These are phyloP conservation scores for Lophotriccus pileatus DNA, from an alignment of 2,797 vertebrate species.

Conservation along the genomic window DNA sequence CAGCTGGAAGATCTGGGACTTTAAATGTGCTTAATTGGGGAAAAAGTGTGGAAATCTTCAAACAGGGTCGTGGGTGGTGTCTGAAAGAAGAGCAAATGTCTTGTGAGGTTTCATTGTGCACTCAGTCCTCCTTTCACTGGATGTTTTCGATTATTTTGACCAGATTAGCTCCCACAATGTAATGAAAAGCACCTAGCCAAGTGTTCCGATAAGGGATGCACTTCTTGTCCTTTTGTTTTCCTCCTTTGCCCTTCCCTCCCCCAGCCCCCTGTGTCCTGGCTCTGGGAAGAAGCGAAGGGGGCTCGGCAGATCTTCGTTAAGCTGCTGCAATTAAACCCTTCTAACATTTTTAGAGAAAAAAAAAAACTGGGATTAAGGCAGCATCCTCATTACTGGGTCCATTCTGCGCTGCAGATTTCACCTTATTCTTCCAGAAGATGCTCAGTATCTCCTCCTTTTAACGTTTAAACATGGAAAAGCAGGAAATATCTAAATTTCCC, in stretches of 20 bases:
- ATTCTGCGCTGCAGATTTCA: background rate
- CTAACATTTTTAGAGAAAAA: accelerated
- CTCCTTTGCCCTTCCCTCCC: background rate
- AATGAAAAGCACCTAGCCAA: background rate
- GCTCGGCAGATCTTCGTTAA: background rate
- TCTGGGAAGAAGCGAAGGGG: background rate
- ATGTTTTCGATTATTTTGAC: background rate
- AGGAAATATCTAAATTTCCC: background rate
- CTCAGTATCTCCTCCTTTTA: background rate
- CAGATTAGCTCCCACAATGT: background rate
- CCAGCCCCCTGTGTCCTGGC: background rate
- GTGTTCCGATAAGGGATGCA: background rate
- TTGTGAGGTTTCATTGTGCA: background rate
- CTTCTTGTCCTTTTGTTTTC: background rate
- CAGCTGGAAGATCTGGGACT: background rate
- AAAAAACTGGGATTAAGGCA: background rate
- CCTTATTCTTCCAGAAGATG: background rate
- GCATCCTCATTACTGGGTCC: background rate
- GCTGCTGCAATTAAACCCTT: background rate
- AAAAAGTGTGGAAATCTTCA: background rate
- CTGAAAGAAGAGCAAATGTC: background rate
- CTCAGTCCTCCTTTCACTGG: background rate
- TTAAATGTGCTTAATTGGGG: background rate
- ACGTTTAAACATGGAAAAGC: background rate
- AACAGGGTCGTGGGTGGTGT: background rate